Evolutionary conservation across 2,797 vertebrate genomes (phyloP).

Genomic region (Microhierax caerulescens): DNA sequence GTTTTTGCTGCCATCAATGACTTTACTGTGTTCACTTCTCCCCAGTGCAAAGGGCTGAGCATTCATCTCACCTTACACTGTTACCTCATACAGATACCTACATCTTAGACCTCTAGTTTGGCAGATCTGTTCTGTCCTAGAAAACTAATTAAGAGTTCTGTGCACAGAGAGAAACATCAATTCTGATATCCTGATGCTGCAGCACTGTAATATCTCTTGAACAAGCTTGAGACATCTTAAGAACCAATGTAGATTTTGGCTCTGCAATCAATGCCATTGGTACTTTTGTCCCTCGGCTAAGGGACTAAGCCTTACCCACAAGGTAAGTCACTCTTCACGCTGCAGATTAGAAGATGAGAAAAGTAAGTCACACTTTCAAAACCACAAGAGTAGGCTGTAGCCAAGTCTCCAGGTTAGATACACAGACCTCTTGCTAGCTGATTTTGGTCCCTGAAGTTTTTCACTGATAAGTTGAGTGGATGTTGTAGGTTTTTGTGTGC

Average conservation of each 20-base stretch:
- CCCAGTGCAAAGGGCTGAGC: background rate
- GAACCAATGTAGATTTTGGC: background rate
- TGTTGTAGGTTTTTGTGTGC: background rate
- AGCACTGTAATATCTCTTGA: background rate
- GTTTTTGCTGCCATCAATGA: background rate
- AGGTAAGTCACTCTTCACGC: background rate
- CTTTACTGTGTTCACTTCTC: background rate
- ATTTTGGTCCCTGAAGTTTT: background rate
- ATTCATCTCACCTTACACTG: background rate
- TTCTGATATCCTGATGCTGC: background rate
- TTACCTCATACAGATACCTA: background rate
- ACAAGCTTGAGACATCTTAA: background rate
- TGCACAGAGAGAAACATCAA: background rate
- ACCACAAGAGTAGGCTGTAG: background rate
- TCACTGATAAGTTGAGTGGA: background rate
- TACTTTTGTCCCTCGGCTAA: background rate
- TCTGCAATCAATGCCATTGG: background rate
- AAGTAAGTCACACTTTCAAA: background rate
- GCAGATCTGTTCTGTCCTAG: background rate
- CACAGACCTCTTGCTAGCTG: background rate
- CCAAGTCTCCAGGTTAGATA: background rate
- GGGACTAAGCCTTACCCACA: background rate
- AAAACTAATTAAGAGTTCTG: background rate
- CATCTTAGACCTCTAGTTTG: background rate
- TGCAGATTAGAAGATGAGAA: background rate